Evolutionary conservation across 2,888 invertebrate genomes (phyloP).

Genomic region (Cryptus viduatorius): DNA sequence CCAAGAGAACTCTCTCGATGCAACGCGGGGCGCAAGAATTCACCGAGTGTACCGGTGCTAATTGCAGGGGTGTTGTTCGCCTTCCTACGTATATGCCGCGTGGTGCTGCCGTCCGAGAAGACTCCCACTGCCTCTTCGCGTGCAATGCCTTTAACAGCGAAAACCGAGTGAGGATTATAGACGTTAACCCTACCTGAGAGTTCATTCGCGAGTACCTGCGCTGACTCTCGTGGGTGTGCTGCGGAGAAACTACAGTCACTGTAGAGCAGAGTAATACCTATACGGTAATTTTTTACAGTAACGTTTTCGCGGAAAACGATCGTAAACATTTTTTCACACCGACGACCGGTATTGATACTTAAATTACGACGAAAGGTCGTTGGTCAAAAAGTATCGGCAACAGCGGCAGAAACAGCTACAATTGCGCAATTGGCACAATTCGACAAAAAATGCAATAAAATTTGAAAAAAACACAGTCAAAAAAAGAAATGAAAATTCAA

Average conservation of each 20-base stretch:
- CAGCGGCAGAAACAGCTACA: no score
- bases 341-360: background rate
- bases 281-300: slow-evolving; percentile 6
- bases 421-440: no score
- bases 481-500: no score
- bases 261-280: background rate
- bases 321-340: background rate
- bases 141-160: slow-evolving; percentile 38
- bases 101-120: slow-evolving; percentile 21
- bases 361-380: background rate
- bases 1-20: slow-evolving; percentile 33
- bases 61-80: slow-evolving; percentile 66
- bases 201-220: slow-evolving; percentile 32
- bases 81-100: slow-evolving; percentile 47
- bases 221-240: slow-evolving; percentile 5
- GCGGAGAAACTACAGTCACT: background rate
- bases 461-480: no score
- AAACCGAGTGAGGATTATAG: slow-evolving; percentile 55
- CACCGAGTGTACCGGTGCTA: slow-evolving; percentile 64
- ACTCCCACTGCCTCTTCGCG: slow-evolving; percentile 45
- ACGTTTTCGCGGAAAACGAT: background rate
- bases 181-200: slow-evolving; percentile 63
- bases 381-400: background rate
- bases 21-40: slow-evolving; percentile 60
- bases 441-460: no score